These are phyloP conservation scores for Gnatocerus cornutus DNA, from an alignment of 2,888 invertebrate species.

Conservation along the genomic window DNA sequence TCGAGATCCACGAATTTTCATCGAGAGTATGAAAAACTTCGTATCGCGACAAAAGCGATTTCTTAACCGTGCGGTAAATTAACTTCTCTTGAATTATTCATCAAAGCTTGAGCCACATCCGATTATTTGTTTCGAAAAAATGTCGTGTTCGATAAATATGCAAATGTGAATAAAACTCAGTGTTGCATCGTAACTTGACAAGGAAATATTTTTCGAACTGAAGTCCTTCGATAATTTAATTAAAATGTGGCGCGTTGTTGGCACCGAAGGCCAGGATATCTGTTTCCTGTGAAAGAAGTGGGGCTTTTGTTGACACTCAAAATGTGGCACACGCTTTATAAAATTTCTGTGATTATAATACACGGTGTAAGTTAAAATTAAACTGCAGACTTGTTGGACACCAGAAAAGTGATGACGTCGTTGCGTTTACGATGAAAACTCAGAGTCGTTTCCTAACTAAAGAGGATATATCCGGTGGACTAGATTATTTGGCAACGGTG, in stretches of 20 bases:
- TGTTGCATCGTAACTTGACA: constrained; percentile 24
- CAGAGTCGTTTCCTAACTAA: constrained; percentile 22
- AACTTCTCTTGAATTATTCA: constrained; percentile 41
- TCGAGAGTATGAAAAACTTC: constrained; percentile 3
- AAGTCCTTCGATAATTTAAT: constrained; percentile 41
- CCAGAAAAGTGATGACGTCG: constrained; percentile 11
- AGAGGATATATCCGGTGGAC: constrained; percentile 41
- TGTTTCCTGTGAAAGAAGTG: constrained; percentile 42
- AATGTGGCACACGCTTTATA: constrained; percentile 30
- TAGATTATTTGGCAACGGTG: constrained; percentile 33
- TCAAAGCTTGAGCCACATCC: constrained; percentile 41
- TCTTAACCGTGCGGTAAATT: constrained; percentile 41
- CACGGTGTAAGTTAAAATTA: constrained; percentile 5
- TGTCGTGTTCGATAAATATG: constrained; percentile 42
- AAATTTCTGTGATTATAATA: constrained; percentile 13
- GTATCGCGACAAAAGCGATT: constrained; percentile 18
- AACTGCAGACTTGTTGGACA: constrained; percentile 6
- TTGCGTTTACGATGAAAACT: constrained; percentile 28
- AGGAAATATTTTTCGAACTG: constrained; percentile 22
- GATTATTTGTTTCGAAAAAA: constrained; percentile 45
- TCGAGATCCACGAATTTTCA: background rate
- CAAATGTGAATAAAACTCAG: constrained; percentile 36
- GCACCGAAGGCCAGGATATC: constrained; percentile 46
- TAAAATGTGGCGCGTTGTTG: constrained; percentile 42
- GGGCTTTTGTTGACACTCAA: constrained; percentile 24